Evolutionary conservation across 2,113 vertebrate genomes (phyloP).

Genomic region (Nanorana parkeri): DNA sequence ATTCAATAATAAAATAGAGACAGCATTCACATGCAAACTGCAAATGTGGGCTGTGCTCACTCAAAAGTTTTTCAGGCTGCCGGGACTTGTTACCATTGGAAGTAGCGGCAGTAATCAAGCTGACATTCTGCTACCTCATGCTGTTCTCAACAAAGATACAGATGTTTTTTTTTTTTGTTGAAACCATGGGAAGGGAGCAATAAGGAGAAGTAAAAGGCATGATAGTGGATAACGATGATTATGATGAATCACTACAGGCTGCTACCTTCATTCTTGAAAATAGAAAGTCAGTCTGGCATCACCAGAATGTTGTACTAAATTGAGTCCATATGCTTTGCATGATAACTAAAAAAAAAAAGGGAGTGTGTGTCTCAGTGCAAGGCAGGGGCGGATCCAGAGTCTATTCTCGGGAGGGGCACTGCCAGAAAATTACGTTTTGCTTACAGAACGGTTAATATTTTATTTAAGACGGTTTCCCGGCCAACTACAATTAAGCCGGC

Average conservation of each 20-base stretch:
- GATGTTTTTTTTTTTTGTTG: constrained; percentile 51
- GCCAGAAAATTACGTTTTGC: too few species aligned
- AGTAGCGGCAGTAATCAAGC: constrained; percentile 16
- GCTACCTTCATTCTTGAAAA: background rate
- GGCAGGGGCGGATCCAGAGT: too few species aligned
- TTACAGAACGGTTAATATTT: too few species aligned
- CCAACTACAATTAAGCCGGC: too few species aligned
- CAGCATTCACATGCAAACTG: background rate
- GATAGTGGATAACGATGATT: constrained; percentile 6
- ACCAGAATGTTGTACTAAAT: background rate
- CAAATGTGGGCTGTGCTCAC: background rate
- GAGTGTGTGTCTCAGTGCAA: too few species aligned
- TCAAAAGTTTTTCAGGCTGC: background rate
- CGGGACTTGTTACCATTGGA: background rate
- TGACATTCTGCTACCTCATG: constrained; percentile 38
- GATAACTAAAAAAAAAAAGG: too few species aligned
- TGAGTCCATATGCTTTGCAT: background rate
- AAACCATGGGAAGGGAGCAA: constrained; percentile 18
- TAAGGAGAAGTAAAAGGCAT: constrained; percentile 36
- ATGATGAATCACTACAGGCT: constrained; percentile 28
- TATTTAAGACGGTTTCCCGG: too few species aligned
- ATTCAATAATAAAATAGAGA: too few species aligned
- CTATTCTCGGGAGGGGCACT: too few species aligned
- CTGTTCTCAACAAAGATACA: constrained; percentile 47
- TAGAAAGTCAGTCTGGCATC: background rate